Conservation (phyloP, 2,797 vertebrate species). For the Labroides dimidiatus region DNA sequence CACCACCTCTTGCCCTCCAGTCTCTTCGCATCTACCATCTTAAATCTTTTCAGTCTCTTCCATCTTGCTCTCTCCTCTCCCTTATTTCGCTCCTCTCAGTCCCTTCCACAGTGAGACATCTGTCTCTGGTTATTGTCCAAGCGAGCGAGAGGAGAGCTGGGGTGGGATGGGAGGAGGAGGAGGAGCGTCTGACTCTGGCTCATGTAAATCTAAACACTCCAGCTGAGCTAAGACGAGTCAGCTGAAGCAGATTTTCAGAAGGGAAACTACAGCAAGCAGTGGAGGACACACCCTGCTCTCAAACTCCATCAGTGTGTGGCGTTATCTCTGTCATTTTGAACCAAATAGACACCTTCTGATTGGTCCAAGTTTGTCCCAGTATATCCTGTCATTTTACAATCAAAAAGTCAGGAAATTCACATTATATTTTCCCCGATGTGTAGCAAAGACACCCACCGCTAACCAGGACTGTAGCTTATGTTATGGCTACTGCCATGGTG, state of each 20-base stretch:
- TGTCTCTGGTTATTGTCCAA: slow-evolving; percentile 59
- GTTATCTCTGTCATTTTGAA: too few relatives aligned
- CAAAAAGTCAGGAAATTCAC: too few relatives aligned
- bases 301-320: too few relatives aligned
- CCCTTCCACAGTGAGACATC: slow-evolving; percentile 49
- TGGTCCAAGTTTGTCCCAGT: too few relatives aligned
- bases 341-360: too few relatives aligned
- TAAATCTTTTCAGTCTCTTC: neutral
- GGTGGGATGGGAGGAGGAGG: slow-evolving; percentile 30
- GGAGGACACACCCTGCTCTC: slow-evolving; percentile 1
- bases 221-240: slow-evolving; percentile 43
- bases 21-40: slow-evolving; percentile 13
- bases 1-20: slow-evolving; percentile 1
- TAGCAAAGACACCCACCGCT: too few relatives aligned
- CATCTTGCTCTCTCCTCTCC: neutral
- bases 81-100: neutral
- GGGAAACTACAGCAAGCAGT: slow-evolving; percentile 15
- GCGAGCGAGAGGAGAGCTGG: slow-evolving; percentile 9
- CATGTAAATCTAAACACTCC: slow-evolving; percentile 60
- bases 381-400: too few relatives aligned
- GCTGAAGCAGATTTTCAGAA: neutral
- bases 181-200: slow-evolving; percentile 20
- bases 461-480: too few relatives aligned
- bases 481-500: too few relatives aligned
- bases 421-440: too few relatives aligned